Percentiles rank a stretch among this genome's conserved stretches.
These are phyloP conservation scores for Nymphalis polychloros DNA, from an alignment of 2,888 invertebrate species.

Conservation along the genomic window DNA sequence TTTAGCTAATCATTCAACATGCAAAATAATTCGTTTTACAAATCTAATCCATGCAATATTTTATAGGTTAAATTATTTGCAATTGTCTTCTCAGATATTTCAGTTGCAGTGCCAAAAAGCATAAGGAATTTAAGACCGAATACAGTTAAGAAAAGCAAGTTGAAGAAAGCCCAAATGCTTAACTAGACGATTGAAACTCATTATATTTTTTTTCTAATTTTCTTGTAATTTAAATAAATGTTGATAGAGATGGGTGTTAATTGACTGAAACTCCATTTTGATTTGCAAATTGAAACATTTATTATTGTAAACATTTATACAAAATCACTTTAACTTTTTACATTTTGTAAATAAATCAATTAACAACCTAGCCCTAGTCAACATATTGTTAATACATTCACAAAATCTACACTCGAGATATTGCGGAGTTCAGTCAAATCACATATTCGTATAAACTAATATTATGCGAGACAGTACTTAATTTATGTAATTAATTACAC, in stretches of 20 bases:
- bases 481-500: slow-evolving; percentile 44
- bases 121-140: slow-evolving; percentile 49
- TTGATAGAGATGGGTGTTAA: slow-evolving; percentile 80
- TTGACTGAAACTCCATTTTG: slow-evolving; percentile 81
- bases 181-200: slow-evolving; percentile 42
- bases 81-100: slow-evolving; percentile 19
- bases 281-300: slow-evolving; percentile 74
- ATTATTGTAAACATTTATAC: slow-evolving; percentile 77
- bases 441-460: slow-evolving; percentile 53
- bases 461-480: slow-evolving; percentile 48
- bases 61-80: slow-evolving; percentile 6
- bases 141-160: slow-evolving; percentile 61
- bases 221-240: slow-evolving; percentile 38
- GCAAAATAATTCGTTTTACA: slow-evolving; percentile 24
- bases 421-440: slow-evolving; percentile 78
- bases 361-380: slow-evolving; percentile 79
- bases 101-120: slow-evolving; percentile 34
- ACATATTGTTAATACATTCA: slow-evolving; percentile 60
- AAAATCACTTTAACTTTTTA: slow-evolving; percentile 71
- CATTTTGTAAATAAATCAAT: slow-evolving; percentile 75
- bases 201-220: slow-evolving; percentile 37
- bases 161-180: slow-evolving; percentile 47
- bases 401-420: slow-evolving; percentile 57
- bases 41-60: slow-evolving; percentile 26
- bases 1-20: slow-evolving; percentile 16